phyloP scores from a whole-genome alignment of 2,888 invertebrate species.

The Chrysodeixis includens region DNA sequence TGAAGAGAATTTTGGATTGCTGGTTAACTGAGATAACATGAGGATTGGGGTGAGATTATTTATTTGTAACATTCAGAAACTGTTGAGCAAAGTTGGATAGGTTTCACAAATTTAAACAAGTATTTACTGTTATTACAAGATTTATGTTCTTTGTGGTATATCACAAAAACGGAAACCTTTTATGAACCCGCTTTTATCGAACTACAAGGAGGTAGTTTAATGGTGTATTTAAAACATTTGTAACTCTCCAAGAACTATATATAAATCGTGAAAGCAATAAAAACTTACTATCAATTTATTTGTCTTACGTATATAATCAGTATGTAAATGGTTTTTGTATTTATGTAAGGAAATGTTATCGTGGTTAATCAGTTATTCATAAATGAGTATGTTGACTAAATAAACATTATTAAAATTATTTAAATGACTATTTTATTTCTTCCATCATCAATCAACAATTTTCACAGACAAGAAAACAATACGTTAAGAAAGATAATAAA shows the following conservation, averaged over 20 bases:
- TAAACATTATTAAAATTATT: slow-evolving; percentile 73
- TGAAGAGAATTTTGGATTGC: slow-evolving; percentile 42
- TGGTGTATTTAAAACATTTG: neutral
- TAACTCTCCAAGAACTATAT: neutral
- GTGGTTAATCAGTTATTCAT: slow-evolving; percentile 46
- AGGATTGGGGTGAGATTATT: neutral
- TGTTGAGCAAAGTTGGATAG: neutral
- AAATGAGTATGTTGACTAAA: slow-evolving; percentile 76
- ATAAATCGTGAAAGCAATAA: neutral
- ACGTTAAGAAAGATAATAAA: slow-evolving; percentile 28
- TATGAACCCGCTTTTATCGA: neutral
- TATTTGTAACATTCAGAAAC: neutral
- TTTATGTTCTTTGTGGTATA: no score
- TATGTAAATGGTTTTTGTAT: neutral
- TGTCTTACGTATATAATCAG: neutral
- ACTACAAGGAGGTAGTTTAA: neutral
- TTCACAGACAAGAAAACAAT: slow-evolving; percentile 47
- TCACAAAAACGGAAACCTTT: no score
- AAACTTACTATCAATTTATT: neutral
- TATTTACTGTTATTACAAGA: no score
- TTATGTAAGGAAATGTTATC: neutral
- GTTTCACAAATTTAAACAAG: no score
- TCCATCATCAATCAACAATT: slow-evolving; percentile 59
- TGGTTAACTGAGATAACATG: slow-evolving; percentile 37
- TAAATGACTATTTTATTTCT: slow-evolving; percentile 63